Conservation (phyloP, 1,140 invertebrate species). For the Drosophila pseudoobscura region DNA sequence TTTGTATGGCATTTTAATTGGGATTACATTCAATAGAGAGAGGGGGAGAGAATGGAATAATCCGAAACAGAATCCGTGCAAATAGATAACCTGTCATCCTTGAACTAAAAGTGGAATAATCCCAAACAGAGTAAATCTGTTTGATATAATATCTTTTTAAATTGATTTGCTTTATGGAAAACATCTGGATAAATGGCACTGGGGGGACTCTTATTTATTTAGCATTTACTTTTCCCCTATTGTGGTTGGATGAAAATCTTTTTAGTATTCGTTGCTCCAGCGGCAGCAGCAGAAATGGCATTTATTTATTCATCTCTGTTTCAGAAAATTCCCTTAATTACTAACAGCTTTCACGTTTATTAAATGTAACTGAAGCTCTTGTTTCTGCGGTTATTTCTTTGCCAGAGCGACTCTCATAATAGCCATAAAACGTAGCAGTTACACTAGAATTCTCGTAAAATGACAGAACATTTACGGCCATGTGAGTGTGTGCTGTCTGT, state of each 20-base stretch:
- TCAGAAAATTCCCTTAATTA: background rate
- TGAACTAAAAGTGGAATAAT: too few species aligned
- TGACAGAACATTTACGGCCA: slow-evolving; percentile 15
- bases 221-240: slow-evolving; percentile 28
- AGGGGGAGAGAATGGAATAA: too few species aligned
- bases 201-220: slow-evolving; percentile 7
- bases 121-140: too few species aligned
- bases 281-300: slow-evolving; percentile 17
- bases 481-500: slow-evolving; percentile 8
- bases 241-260: slow-evolving; percentile 29
- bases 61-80: too few species aligned
- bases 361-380: slow-evolving; percentile 32
- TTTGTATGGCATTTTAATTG: background rate
- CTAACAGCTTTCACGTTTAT: slow-evolving; percentile 11
- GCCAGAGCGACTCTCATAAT: slow-evolving; percentile 22
- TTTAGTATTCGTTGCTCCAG: slow-evolving; percentile 17
- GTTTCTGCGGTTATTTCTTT: slow-evolving; percentile 13
- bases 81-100: too few species aligned
- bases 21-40: background rate
- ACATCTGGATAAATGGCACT: too few species aligned
- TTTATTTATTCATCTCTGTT: slow-evolving; percentile 17
- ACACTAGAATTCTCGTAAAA: slow-evolving; percentile 14
- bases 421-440: slow-evolving; percentile 16
- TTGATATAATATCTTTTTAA: too few species aligned
- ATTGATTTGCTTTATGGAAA: too few species aligned